Base-by-base conservation (phyloP, 2,113 vertebrate genomes). In the Tyrannus savana region DNA sequence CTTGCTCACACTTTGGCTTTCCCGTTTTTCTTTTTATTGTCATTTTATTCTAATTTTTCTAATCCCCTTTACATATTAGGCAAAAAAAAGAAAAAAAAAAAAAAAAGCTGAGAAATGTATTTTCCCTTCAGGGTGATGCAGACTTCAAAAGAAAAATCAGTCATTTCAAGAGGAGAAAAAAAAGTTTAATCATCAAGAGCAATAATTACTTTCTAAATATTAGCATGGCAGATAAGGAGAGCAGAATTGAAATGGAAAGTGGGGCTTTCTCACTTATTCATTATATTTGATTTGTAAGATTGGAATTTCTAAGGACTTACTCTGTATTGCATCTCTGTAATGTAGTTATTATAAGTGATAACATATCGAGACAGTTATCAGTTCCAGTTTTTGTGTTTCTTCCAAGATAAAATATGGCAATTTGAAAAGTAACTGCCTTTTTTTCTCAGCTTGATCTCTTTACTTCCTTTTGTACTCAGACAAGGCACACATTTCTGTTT, bases 161-260 rank as follows among this genome's bases (percentile, higher is more conserved):
- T 84, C 73, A 66, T 94, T 97, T 74, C 93, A 93, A 94, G 94
- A 76, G 37, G 24, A 35, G 72, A 25, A 49, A 91, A 46, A 67
- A 69, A 56, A 55, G 14, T 88, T 95, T 97, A 97, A 97, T 96
- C 90, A 88, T 83, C 41, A 84, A 87, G 89, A 97, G 55, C 64
- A 96, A 90, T 98, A 97, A 96, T 97, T 97, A 55, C 90, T 97
- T 96, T 96, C 82, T 90, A 96, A 96, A 97, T 96, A 97, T 97
- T 97, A 96, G 80, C 66, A 85, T 55, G 82, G 60, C 37, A 78
- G 74, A 96, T 96, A 96, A 97, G 93, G 69, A 84, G 21, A 86
- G 19, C 37, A 94, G 90, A 97, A 93, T 14, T 86, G 53, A 95
- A 96, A 95, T 60, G 39, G 52, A 91, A 95, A 6, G 15, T 89